A percentile compares a stretch with the other conserved stretches of the same genome.
Conservation (phyloP, 1,140 invertebrate genomes). For the Solenopsis invicta region DNA sequence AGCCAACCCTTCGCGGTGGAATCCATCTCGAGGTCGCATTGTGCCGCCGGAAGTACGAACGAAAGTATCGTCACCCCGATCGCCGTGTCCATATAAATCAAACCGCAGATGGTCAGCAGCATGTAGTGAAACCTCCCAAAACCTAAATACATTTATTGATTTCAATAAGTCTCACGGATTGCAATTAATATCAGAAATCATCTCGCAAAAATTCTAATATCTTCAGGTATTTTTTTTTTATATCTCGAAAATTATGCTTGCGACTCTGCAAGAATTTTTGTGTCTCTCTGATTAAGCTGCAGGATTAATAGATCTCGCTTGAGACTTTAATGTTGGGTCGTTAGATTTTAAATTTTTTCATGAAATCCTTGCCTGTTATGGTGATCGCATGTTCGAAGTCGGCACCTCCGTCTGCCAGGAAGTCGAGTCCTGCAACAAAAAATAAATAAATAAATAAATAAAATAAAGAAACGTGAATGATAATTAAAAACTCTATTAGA, state of each 20-base stretch:
- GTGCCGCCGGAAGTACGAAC: slow-evolving; percentile 92
- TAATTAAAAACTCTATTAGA: too few relatives aligned
- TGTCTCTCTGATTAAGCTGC: neutral
- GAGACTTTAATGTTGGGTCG: neutral
- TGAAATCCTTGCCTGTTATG: slow-evolving; percentile 88
- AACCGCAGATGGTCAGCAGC: slow-evolving; percentile 90
- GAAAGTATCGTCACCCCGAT: slow-evolving; percentile 96
- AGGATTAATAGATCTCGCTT: neutral
- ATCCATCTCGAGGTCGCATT: slow-evolving; percentile 93
- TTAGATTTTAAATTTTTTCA: neutral
- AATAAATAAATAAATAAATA: too few relatives aligned
- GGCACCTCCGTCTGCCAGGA: slow-evolving; percentile 90
- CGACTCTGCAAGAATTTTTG: neutral
- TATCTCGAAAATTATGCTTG: neutral
- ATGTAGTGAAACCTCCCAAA: slow-evolving; percentile 93
- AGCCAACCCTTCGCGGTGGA: slow-evolving; percentile 92
- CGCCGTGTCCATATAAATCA: slow-evolving; percentile 92
- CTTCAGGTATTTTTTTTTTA: neutral
- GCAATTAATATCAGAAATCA: neutral
- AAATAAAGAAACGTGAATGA: neutral
- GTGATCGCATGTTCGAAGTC: slow-evolving; percentile 91
- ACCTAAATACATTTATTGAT: slow-evolving; percentile 85
- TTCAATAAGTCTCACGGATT: neutral
- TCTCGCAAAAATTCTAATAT: neutral
- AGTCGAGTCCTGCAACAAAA: slow-evolving; percentile 89